Evolutionary conservation across 2,888 invertebrate genomes (phyloP).

Genomic region (Chalcosyrphus nemorum): DNA sequence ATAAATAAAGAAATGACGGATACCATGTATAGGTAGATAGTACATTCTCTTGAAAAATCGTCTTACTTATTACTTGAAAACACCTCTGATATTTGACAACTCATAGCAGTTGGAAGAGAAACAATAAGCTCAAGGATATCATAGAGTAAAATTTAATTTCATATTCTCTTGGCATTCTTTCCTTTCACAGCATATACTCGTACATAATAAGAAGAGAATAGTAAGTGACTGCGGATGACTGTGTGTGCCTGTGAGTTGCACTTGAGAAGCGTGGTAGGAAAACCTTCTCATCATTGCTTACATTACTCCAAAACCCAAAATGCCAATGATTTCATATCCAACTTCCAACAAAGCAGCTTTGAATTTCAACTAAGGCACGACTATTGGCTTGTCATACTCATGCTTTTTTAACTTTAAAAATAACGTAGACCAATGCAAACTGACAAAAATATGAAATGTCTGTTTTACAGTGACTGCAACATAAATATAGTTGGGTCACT

Average conservation of each 20-base stretch:
- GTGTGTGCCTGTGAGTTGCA: constrained; percentile 6
- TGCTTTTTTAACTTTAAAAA: constrained; percentile 17
- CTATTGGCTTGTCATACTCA: constrained; percentile 26
- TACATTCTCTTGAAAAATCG: no score
- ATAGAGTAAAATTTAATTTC: constrained; percentile 16
- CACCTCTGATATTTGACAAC: no score
- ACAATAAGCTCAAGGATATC: constrained; percentile 13
- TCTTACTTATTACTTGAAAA: no score
- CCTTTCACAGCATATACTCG: constrained; percentile 22
- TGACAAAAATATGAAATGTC: neutral
- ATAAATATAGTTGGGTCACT: neutral
- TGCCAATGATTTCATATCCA: neutral
- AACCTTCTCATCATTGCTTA: neutral
- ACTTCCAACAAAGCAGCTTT: neutral
- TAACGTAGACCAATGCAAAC: neutral
- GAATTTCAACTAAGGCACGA: constrained; percentile 34
- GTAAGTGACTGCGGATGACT: constrained; percentile 3
- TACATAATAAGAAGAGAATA: neutral
- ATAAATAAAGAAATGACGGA: no score
- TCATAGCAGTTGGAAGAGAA: no score
- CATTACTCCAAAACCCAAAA: constrained; percentile 1
- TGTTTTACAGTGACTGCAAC: constrained; percentile 2
- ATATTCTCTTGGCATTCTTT: constrained; percentile 25
- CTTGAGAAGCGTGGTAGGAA: neutral
- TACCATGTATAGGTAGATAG: no score